A percentile compares a stretch with the other conserved stretches of the same genome.
These are phyloP conservation scores for Platyrinchus mystaceus DNA, from an alignment of 2,797 vertebrate species.

Conservation along the genomic window DNA sequence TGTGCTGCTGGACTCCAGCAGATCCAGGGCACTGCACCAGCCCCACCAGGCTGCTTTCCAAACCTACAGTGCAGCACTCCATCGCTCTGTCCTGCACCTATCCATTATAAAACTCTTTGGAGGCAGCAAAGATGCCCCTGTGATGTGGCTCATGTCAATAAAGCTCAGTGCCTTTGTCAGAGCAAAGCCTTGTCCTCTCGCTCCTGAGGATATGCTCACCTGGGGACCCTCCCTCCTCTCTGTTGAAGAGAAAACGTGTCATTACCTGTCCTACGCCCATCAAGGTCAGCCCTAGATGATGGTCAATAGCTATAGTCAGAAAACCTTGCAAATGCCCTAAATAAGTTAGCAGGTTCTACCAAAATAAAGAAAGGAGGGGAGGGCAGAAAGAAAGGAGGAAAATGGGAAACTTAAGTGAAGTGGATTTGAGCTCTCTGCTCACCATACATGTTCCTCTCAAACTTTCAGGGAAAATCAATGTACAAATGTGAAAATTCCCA, in stretches of 20 bases:
- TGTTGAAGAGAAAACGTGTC: background rate
- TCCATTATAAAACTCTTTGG: background rate
- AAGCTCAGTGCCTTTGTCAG: accelerated
- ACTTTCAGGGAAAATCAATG: slow-evolving; percentile 38
- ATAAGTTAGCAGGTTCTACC: background rate
- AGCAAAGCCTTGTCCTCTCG: background rate
- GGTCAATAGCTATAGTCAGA: background rate
- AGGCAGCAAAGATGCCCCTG: background rate
- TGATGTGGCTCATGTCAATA: accelerated
- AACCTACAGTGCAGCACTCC: accelerated
- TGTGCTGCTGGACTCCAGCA: background rate
- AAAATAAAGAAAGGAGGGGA: background rate
- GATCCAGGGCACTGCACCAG: background rate
- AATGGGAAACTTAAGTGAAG: slow-evolving; percentile 2
- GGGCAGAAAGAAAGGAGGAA: background rate
- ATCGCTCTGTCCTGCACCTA: background rate
- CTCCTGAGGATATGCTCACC: background rate
- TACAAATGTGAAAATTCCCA: slow-evolving; percentile 25
- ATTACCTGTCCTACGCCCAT: background rate
- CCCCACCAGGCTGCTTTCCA: accelerated
- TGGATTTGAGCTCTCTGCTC: background rate
- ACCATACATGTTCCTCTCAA: slow-evolving; percentile 16
- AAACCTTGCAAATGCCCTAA: background rate
- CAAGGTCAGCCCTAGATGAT: background rate
- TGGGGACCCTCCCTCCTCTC: background rate